Percentiles rank a stretch among this genome's conserved stretches.
These are phyloP conservation scores for Sparus aurata DNA, from an alignment of 2,797 vertebrate species.

Conservation along the genomic window DNA sequence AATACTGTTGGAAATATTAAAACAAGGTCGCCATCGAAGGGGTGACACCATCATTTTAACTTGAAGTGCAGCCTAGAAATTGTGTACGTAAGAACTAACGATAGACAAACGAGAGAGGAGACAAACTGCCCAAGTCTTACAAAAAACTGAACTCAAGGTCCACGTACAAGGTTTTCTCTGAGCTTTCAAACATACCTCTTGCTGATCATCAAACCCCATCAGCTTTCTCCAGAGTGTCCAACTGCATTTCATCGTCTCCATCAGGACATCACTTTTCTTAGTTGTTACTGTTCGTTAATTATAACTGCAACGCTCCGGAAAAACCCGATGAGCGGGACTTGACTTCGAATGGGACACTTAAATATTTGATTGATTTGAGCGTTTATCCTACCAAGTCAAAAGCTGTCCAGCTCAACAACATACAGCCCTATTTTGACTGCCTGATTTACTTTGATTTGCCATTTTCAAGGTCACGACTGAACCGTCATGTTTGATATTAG, in stretches of 20 bases:
- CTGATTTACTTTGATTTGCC: not conserved
- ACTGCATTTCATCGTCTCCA: not conserved
- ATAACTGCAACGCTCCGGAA: not conserved
- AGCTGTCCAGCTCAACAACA: too few species aligned
- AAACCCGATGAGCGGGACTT: not conserved
- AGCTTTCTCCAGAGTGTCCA: not conserved
- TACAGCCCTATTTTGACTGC: too few species aligned
- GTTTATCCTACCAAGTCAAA: too few species aligned
- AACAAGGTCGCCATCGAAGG: not conserved
- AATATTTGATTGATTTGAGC: too few species aligned
- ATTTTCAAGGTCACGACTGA: not conserved
- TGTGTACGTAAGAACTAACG: not conserved
- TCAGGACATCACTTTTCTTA: not conserved
- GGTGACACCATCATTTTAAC: not conserved
- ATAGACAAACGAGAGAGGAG: not conserved
- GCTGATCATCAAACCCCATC: too few species aligned
- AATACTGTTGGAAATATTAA: conserved; percentile 7
- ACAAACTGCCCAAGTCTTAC: not conserved
- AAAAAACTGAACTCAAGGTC: not conserved
- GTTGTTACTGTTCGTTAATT: not conserved
- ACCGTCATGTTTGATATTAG: not conserved
- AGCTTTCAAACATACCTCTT: not conserved
- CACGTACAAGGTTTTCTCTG: not conserved
- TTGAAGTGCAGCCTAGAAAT: not conserved
- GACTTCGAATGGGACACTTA: too few species aligned